Evolutionary conservation across 2,888 invertebrate species (phyloP).

Genomic region (Eupithecia inturbata): DNA sequence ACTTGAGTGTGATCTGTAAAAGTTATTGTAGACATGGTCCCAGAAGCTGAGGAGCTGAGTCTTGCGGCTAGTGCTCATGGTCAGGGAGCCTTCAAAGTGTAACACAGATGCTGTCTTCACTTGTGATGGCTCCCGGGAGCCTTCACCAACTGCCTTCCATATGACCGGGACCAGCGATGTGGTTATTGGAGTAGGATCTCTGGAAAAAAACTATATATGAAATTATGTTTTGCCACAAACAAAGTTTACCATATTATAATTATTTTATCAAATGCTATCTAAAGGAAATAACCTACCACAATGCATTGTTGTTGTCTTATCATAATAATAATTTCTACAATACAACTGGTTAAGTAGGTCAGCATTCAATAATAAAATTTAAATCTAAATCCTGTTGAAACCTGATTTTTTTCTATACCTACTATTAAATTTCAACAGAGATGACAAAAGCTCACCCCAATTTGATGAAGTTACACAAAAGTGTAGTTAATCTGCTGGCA

Average conservation of each 20-base stretch:
- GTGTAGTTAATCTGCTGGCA: slow-evolving; percentile 52
- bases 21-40: slow-evolving; percentile 69
- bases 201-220: slow-evolving; percentile 48
- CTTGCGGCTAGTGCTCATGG: slow-evolving; percentile 46
- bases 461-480: slow-evolving; percentile 69
- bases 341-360: slow-evolving; percentile 4
- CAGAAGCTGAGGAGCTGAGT: slow-evolving; percentile 64
- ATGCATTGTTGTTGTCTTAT: slow-evolving; percentile 11
- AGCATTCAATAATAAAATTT: neutral
- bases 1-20: slow-evolving; percentile 55
- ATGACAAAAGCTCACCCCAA: slow-evolving; percentile 59
- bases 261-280: neutral
- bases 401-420: neutral
- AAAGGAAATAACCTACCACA: slow-evolving; percentile 4
- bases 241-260: neutral
- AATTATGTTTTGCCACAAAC: neutral
- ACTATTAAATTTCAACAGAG: neutral
- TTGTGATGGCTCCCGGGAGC: slow-evolving; percentile 43
- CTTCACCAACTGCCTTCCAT: slow-evolving; percentile 61
- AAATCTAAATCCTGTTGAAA: neutral
- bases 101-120: slow-evolving; percentile 55
- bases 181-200: slow-evolving; percentile 74
- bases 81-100: slow-evolving; percentile 49
- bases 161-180: slow-evolving; percentile 63
- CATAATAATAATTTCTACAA: neutral